Conservation (phyloP, 2,888 invertebrate species). For the Xanthorhoe spadicearia region DNA sequence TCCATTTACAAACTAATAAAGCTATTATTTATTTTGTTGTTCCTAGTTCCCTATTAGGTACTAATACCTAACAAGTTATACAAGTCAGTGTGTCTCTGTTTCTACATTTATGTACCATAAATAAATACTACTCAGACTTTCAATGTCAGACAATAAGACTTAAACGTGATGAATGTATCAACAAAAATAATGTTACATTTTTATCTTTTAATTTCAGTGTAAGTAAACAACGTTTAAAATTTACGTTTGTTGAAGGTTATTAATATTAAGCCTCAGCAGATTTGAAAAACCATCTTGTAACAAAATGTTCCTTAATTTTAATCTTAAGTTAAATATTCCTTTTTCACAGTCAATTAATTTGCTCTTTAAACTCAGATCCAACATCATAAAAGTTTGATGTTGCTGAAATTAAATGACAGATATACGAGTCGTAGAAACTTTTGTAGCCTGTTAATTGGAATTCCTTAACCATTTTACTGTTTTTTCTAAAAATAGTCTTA, state of each 20-base stretch:
- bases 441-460: neutral
- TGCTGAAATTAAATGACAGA: neutral
- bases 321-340: neutral
- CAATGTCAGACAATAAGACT: neutral
- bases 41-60: neutral
- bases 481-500: neutral
- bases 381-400: neutral
- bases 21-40: neutral
- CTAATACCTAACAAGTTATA: neutral
- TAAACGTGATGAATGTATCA: neutral
- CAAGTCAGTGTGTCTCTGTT: neutral
- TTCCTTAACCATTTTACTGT: neutral
- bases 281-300: too few relatives aligned
- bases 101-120: neutral
- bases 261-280: too few relatives aligned
- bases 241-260: neutral
- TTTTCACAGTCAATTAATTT: neutral
- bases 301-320: neutral
- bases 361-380: neutral
- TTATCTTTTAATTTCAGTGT: conserved; percentile 7
- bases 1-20: too few relatives aligned
- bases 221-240: neutral
- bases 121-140: neutral
- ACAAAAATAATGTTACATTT: conserved; percentile 2
- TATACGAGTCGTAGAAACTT: neutral